Base-by-base conservation (phyloP, 2,888 invertebrate species). In the Carabus problematicus region DNA sequence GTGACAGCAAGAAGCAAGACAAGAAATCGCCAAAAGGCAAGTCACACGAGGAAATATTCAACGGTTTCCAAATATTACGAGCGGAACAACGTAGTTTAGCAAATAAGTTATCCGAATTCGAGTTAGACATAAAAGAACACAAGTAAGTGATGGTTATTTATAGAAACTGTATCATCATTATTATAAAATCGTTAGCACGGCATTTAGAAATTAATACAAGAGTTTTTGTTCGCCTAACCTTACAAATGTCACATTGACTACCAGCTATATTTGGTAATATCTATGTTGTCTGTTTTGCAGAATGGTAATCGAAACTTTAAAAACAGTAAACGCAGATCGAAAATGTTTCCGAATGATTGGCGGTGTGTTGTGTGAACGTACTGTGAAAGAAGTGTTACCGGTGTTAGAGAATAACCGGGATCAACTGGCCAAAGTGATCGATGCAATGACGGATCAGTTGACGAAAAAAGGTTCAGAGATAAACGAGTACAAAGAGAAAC, bases 71-170 rank as follows among this genome's bases (percentile, higher is more conserved):
- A 83, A 85, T 87, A 71, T 85, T 98, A 63, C 86, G 97, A 55
- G 89, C 88, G 75, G 97, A 97, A 79, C 98, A 98, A 83, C 86
- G 95, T 77, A 88, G 88, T 76, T 84, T 96, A 76, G 93, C 93
- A 39, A 90, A 89, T 75, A 97, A 97, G 86, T 87, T 97, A 71
- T 91, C 93, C 0, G 97, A 98, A 84, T 85, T 98, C 76, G 96
- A 97, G 85, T 89, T 92, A 86, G 98, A 98, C 82, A 86, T 94
- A 72, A 96, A 94, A 80, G 98, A 98, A 84, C 97, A 98, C 86
- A 97, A 94, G 97, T 98, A 84, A 85, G 85, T 16, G 18, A 47
- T 16, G 8, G 8, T 7, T 18, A 16, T 11, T 9, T 52, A 18
- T 52, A 18, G 52, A 19, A 18, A 14, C 49, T n/a, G 49, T 49